A percentile compares a stretch with the other conserved stretches of the same genome.
Conservation (phyloP, 2,113 vertebrate genomes). For the Callospermophilus lateralis region DNA sequence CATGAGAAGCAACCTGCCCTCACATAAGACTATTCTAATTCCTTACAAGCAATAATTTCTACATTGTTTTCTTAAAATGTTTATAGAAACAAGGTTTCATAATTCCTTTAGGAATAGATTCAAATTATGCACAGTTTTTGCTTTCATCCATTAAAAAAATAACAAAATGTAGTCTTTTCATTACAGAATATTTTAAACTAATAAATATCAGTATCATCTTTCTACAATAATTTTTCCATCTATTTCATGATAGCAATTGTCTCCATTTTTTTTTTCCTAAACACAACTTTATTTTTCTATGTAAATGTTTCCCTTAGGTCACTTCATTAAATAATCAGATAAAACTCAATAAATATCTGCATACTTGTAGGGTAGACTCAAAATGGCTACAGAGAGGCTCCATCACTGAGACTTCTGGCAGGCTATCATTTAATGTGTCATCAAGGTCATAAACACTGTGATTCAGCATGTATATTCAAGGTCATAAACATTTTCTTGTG, state of each 20-base stretch:
- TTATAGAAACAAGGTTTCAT: neutral
- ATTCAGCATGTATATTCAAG: no score
- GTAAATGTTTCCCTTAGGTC: neutral
- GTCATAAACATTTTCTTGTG: no score
- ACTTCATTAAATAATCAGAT: slow-evolving; percentile 25
- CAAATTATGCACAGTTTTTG: neutral
- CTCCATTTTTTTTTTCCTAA: neutral
- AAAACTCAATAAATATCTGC: neutral
- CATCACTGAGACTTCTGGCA: no score
- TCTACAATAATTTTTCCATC: neutral
- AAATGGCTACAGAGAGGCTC: no score
- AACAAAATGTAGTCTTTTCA: neutral
- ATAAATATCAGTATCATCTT: neutral
- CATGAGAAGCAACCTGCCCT: neutral
- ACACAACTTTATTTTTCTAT: neutral
- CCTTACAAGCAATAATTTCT: neutral
- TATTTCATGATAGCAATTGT: neutral
- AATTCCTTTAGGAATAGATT: neutral
- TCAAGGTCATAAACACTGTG: no score
- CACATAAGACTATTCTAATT: neutral
- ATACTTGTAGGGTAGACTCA: no score
- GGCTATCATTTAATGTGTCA: no score
- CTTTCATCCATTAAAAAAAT: neutral
- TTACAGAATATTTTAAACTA: neutral
- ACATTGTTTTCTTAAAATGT: neutral